Percentiles rank a stretch among this genome's conserved stretches.
phyloP scores from a whole-genome alignment of 2,888 invertebrate species.

The Drosophila emarginata region DNA sequence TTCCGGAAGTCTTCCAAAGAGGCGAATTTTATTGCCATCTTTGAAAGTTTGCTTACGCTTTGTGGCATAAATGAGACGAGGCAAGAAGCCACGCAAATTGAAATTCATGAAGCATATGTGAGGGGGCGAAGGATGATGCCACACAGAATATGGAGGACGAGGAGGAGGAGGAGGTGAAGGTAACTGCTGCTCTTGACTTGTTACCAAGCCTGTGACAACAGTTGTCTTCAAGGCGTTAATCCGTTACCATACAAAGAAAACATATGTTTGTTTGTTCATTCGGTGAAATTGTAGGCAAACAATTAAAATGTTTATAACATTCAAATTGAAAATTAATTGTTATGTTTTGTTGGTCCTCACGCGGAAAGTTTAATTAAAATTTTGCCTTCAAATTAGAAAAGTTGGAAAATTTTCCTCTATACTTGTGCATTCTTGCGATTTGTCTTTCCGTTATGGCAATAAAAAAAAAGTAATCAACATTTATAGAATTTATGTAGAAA shows the following conservation, averaged over 20 bases:
- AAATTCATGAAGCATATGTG: slow-evolving; percentile 58
- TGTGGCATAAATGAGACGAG: slow-evolving; percentile 73
- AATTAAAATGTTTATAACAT: slow-evolving; percentile 74
- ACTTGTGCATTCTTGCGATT: not conserved
- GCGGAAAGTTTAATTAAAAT: slow-evolving; percentile 39
- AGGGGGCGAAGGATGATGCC: not conserved
- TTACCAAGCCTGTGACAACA: slow-evolving; percentile 48
- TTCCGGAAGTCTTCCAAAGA: slow-evolving; percentile 60
- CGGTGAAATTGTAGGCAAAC: slow-evolving; percentile 67
- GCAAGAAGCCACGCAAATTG: slow-evolving; percentile 53
- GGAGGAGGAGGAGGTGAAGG: not conserved
- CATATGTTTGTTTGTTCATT: slow-evolving; percentile 72
- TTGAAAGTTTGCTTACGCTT: slow-evolving; percentile 72
- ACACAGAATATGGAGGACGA: not conserved
- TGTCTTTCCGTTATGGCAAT: slow-evolving; percentile 46
- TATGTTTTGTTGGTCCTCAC: slow-evolving; percentile 23
- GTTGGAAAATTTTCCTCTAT: not conserved
- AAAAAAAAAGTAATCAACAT: slow-evolving; percentile 28
- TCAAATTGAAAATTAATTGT: slow-evolving; percentile 80
- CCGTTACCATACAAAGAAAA: slow-evolving; percentile 37
- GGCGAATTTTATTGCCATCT: slow-evolving; percentile 72
- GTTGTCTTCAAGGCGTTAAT: slow-evolving; percentile 58
- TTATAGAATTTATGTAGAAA: slow-evolving; percentile 27
- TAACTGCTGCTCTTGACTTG: slow-evolving; percentile 20
- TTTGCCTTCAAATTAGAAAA: slow-evolving; percentile 15